These are phyloP conservation scores for Alsophila aescularia DNA, from an alignment of 2,888 invertebrate species.

Conservation along the genomic window DNA sequence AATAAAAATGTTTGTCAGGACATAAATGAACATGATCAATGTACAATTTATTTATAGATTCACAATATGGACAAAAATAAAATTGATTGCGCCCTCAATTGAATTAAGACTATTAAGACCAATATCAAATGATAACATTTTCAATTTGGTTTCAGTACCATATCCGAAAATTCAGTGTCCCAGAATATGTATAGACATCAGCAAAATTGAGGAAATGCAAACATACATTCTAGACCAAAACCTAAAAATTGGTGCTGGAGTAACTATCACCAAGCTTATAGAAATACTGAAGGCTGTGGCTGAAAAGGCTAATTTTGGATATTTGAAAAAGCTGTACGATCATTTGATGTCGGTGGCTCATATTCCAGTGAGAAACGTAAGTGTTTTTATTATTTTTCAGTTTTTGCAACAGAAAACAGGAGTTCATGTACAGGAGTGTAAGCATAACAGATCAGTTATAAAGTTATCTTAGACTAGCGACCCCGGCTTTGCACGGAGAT, in stretches of 20 bases:
- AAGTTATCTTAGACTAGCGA: no score
- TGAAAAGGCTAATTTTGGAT: slow-evolving; percentile 75
- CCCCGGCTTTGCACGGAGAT: no score
- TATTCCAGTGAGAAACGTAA: slow-evolving; percentile 86
- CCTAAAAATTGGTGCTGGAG: slow-evolving; percentile 83
- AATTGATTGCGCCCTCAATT: no score
- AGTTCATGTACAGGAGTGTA: no score
- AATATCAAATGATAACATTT: background rate
- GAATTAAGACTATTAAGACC: no score
- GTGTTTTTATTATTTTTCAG: no score
- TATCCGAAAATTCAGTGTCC: slow-evolving; percentile 63
- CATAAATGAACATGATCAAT: no score
- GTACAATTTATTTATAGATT: no score
- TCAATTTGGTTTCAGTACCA: slow-evolving; percentile 54
- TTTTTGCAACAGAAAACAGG: no score
- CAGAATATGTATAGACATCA: slow-evolving; percentile 85
- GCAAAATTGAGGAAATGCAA: slow-evolving; percentile 82
- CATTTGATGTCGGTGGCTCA: slow-evolving; percentile 89
- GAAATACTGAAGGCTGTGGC: slow-evolving; percentile 64
- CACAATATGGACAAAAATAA: no score
- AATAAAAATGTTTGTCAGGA: no score
- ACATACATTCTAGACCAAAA: slow-evolving; percentile 60
- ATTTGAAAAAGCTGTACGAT: slow-evolving; percentile 81
- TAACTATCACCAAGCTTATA: slow-evolving; percentile 80
- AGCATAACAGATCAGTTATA: no score